Base-by-base conservation (phyloP, 2,888 invertebrate species). In the Tachina lurida region DNA sequence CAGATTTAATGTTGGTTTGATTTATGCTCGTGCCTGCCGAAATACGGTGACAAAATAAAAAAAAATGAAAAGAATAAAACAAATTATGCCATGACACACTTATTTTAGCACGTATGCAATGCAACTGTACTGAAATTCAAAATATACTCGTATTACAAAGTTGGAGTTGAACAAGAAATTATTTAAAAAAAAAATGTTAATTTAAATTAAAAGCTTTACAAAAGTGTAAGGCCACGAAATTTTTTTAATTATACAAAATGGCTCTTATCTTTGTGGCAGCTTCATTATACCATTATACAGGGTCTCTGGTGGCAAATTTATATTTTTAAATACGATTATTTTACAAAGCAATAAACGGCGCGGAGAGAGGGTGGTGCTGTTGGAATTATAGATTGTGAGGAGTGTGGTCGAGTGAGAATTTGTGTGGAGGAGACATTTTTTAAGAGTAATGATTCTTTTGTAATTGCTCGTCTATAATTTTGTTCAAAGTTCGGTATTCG, bases 21-120 rank as follows among this genome's bases (percentile, higher is more conserved):
- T 82, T 76, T 82, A 76, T 82, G 52, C 58, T 75, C 68, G n/a
- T 76, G 52, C 43, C 68, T 75, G n/a, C 39, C 17, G 56, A 47
- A 70, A 82, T 17, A 67, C 62, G 68, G 41, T 19, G 56, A 47
- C 56, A 76, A 47, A 56, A 41, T 47, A 3, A 58, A 58, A 60
- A n/a, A 9, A 31, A n/a, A n/a, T n/a, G 0, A 58, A 7, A 58
- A 31, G 39, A 49, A 13, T 1, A 60, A 41, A n/a, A 22, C 19
- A 43, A 31, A 31, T 31, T 31, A 31, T 7, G 31, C 31, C 31
- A 19, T 45, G 54, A 47, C n/a, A 71, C n/a, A 45, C 8, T n/a
- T n/a, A 62, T 60, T 49, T 19, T n/a, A 17, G 13, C 58, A 71
- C 63, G 58, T 56, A 39, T n/a, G 49, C 17, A 10, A 39, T n/a